These are phyloP conservation scores for Glaucidium brasilianum DNA, from an alignment of 2,113 vertebrate genomes.

Conservation along the genomic window DNA sequence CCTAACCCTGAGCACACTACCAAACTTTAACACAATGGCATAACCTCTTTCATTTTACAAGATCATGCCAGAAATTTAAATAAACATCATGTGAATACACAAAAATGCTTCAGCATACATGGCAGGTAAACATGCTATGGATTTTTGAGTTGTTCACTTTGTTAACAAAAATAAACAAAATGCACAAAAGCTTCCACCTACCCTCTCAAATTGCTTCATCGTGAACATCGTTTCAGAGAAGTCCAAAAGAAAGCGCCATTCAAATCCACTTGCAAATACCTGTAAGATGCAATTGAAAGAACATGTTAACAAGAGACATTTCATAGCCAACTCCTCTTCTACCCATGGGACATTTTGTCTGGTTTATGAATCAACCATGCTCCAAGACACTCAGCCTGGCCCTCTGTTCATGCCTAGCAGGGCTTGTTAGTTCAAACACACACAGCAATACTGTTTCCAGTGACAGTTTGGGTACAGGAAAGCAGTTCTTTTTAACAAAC, in stretches of 20 bases:
- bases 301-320: neutral
- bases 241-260: conserved; percentile 76
- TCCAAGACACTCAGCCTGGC: neutral
- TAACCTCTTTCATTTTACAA: neutral
- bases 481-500: neutral
- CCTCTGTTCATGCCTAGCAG: neutral
- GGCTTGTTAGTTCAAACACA: neutral
- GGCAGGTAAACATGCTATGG: neutral
- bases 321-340: neutral
- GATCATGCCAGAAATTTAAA: neutral
- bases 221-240: conserved; percentile 90
- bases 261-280: conserved; percentile 83
- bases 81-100: neutral
- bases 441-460: neutral
- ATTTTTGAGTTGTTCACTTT: neutral
- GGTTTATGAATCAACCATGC: neutral
- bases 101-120: neutral
- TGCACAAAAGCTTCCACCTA: conserved; percentile 44
- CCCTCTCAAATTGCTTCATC: conserved; percentile 94
- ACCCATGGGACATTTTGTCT: neutral
- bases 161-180: neutral
- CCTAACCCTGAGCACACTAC: neutral
- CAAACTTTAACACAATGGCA: neutral
- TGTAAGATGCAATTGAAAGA: conserved; percentile 52
- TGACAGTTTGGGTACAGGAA: neutral